Evolutionary conservation across 2,888 invertebrate species (phyloP).

Genomic region (Drosophila sordidula): DNA sequence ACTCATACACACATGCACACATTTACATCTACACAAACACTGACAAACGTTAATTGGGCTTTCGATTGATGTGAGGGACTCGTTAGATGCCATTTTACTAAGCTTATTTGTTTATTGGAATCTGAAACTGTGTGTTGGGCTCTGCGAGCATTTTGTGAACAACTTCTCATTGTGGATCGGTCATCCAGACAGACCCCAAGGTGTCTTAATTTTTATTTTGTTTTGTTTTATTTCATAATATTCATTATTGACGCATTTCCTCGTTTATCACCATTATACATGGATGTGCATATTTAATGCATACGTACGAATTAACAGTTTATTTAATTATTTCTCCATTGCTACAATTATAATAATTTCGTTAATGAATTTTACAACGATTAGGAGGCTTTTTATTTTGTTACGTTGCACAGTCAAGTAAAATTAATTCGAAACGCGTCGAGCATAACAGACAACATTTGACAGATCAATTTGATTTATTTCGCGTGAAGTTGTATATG

Average conservation of each 20-base stretch:
- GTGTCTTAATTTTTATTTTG: conserved; percentile 45
- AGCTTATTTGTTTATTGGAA: conserved; percentile 24
- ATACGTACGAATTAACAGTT: conserved; percentile 22
- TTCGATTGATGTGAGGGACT: conserved; percentile 47
- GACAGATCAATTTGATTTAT: conserved; percentile 10
- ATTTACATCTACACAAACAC: conserved; percentile 16
- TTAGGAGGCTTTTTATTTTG: conserved; percentile 68
- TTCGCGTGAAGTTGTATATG: conserved; percentile 21
- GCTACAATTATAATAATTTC: conserved; percentile 17
- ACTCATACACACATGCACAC: conserved; percentile 15
- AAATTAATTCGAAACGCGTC: neutral
- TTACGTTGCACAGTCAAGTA: conserved; percentile 47
- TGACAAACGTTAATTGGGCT: conserved; percentile 35
- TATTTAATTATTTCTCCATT: conserved; percentile 17
- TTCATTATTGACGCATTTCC: conserved; percentile 33
- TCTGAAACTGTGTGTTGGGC: conserved; percentile 41
- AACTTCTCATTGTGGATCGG: conserved; percentile 26
- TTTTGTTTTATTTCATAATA: conserved; percentile 34
- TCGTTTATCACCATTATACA: conserved; percentile 22
- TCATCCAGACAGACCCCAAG: conserved; percentile 27
- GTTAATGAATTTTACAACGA: conserved; percentile 24
- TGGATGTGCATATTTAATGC: conserved; percentile 8
- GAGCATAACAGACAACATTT: neutral
- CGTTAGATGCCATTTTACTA: conserved; percentile 53
- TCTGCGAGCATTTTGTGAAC: conserved; percentile 60